Base-by-base conservation (phyloP, 92 coral and sea anemone genomes). In the Porites evermanni region DNA sequence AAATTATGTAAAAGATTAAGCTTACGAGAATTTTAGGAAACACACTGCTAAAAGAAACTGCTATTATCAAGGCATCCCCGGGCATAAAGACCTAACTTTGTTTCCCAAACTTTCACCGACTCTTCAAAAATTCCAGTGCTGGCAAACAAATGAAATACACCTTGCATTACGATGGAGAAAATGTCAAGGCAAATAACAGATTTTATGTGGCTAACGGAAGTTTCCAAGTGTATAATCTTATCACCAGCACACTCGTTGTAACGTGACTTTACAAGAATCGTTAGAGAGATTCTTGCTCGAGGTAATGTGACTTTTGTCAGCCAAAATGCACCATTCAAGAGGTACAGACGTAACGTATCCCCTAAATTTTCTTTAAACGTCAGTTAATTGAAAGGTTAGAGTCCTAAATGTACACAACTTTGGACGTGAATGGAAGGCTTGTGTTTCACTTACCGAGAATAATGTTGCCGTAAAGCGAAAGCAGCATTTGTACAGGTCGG, bases 401-500 rank as follows among this genome's bases (percentile, higher is more conserved):
- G 77, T 72, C 60, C 77, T 56, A 70, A 81, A 81, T 81, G 59
- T 69, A 24, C 77, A 81, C 70, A 70, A 81, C 65, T 64, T 16
- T 69, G 53, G 78, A 73, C 72, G 60, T n/a, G 74, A 81, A 73
- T 83, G 18, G 50, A 72, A 70, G 79, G 44, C 61, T 73, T 61
- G 51, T 32, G 32, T 75, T 29, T 79, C 59, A 79, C 75, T 87
- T 63, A 93, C 99, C 99, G 93, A 58, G 98, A 91, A 83, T 97
- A 97, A 79, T 95, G 95, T 29, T 97, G 99, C 79, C 99, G 85
- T 32, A 97, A 84, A 47, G 99, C 99, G 86, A 95, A 97, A 21
- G 99, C 99, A 51, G 99, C 98, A 74, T 97, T 97, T n/a, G 98
- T 95, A 83, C 99, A 97, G 26, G 97, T 97, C 58, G 98, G 88